Evolutionary conservation across 2,888 invertebrate genomes (phyloP), one percentile per base, ranked within the genome.

Genomic region (Lochmaea capreae): DNA sequence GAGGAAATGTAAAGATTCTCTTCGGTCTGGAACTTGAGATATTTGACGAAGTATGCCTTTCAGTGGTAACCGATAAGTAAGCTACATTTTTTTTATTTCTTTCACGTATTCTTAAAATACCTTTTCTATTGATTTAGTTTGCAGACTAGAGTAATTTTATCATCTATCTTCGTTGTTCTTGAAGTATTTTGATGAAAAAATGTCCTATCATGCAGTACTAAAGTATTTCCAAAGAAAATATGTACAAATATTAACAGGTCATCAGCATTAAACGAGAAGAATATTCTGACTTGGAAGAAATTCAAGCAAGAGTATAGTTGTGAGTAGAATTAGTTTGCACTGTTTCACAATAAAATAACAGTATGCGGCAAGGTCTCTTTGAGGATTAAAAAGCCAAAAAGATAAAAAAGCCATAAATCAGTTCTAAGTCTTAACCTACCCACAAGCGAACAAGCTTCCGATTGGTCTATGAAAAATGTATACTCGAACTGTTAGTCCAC

Each of bases 1-100:
- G 18, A 10, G 14, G 18, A 54, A 54, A 54, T 54, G 18, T 54
- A 54, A 54, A 54, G 54, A 52, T 52, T 52, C 52, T 52, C 3
- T 16, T 52, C 14, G 52, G 54, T n/a, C 16, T 16, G 54, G 54
- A 54, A 54, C 54, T 54, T 54, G 54, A 54, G 18, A 54, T 54
- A 54, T 54, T 54, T 54, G 16, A 18, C 54, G 18, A 54, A 18
- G 54, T 54, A 54, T 54, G 54, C 10, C 54, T 54, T 54, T 54
- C 8, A 54, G 18, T 18, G 10, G 54, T 54, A 18, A 54, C 54
- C 54, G 54, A 54, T 54, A 54, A 54, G 10, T 18, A 54, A 18
- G 16, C 18, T 54, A 16, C 46, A 6, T 54, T 54, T 54, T 54
- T 54, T 16, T 54, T 16, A 54, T 54, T 16, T 54, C 18, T 54